Evolutionary conservation across 2,888 invertebrate genomes (phyloP).

Genomic region (Diaprepes abbreviatus): DNA sequence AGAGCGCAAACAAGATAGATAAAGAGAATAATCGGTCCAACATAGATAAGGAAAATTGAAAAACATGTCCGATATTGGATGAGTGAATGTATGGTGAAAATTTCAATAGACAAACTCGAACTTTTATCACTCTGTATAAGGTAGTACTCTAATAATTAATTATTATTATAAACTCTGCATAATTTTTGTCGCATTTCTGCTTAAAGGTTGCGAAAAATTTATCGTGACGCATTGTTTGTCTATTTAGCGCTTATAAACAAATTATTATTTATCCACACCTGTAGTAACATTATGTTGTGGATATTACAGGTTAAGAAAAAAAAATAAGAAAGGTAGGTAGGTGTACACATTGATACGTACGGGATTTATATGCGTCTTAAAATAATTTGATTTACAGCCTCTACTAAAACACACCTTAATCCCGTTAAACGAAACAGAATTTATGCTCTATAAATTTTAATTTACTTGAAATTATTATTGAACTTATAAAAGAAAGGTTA

Average conservation of each 20-base stretch:
- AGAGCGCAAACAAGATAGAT: no score
- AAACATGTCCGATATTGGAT: no score
- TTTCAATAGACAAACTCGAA: no score
- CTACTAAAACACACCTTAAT: not conserved
- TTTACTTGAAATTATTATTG: no score
- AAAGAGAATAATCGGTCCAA: no score
- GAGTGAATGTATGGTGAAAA: no score
- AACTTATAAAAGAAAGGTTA: no score
- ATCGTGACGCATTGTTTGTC: conserved; percentile 5
- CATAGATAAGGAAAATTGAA: no score
- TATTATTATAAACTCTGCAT: not conserved
- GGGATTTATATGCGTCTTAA: not conserved
- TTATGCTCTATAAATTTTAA: no score
- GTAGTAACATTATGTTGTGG: not conserved
- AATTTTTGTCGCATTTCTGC: not conserved
- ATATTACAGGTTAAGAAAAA: conserved; percentile 9
- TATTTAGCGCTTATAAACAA: conserved; percentile 17
- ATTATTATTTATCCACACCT: conserved; percentile 24
- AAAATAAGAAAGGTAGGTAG: not conserved
- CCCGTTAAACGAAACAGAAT: no score
- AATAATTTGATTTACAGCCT: not conserved
- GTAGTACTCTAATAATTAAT: no score
- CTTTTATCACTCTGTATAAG: no score
- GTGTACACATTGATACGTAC: not conserved
- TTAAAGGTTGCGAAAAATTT: conserved; percentile 3